Percentiles rank a stretch among this genome's conserved stretches.
Conservation (phyloP, 2,888 invertebrate genomes). For the Cheilosia urbana region DNA sequence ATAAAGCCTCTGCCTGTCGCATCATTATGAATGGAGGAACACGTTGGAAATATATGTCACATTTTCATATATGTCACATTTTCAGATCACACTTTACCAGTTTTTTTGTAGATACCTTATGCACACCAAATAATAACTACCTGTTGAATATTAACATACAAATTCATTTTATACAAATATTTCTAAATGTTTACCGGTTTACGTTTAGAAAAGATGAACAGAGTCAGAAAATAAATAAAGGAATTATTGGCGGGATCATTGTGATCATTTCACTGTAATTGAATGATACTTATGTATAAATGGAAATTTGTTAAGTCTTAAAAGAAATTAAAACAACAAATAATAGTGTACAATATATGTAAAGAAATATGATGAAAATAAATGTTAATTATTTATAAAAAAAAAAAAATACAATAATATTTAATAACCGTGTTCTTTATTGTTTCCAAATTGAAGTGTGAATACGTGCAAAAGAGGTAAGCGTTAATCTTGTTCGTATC, state of each 20-base stretch:
- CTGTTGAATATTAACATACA: no score
- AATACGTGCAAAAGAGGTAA: no score
- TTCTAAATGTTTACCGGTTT: not conserved
- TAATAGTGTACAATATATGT: not conserved
- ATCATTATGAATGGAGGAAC: no score
- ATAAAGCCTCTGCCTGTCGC: no score
- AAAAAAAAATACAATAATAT: slow-evolving; percentile 28
- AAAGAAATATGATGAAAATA: slow-evolving; percentile 40
- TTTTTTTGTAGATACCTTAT: not conserved
- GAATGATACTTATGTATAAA: slow-evolving; percentile 37
- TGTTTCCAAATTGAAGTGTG: not conserved
- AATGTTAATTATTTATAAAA: slow-evolving; percentile 67
- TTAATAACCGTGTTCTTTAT: not conserved
- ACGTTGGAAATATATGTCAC: no score
- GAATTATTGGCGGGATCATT: not conserved
- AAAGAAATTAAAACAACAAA: not conserved
- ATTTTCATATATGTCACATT: not conserved
- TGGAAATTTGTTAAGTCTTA: slow-evolving; percentile 16
- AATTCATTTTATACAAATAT: not conserved
- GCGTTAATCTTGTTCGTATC: no score
- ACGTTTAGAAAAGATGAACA: not conserved
- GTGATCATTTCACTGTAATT: no score
- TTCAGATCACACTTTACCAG: no score
- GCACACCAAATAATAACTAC: not conserved
- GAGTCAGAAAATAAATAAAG: not conserved